Evolutionary conservation across 2,113 vertebrate genomes (phyloP).

Genomic region (Megaceryle torquata): DNA sequence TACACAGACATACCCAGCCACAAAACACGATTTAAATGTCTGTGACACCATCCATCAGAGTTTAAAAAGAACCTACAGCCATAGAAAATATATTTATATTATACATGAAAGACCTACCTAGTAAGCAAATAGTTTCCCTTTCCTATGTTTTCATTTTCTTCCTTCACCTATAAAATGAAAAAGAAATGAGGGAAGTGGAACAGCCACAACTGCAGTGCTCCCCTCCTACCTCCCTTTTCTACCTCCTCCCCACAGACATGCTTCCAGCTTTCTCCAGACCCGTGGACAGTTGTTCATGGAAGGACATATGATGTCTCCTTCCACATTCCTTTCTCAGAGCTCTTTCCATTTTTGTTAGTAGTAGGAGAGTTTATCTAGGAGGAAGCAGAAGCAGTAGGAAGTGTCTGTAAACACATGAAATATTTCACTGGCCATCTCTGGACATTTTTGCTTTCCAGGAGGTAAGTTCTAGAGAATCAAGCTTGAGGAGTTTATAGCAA

Average conservation of each 20-base stretch:
- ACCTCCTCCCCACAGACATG: neutral
- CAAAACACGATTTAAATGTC: neutral
- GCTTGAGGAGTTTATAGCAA: neutral
- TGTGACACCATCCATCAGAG: neutral
- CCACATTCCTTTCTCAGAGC: neutral
- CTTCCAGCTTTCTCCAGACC: neutral
- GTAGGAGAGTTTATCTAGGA: neutral
- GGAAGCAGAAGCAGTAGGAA: neutral
- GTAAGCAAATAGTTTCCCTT: neutral
- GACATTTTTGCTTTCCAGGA: neutral
- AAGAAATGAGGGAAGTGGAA: neutral
- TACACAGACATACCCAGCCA: neutral
- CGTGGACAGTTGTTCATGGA: neutral
- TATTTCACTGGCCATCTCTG: neutral
- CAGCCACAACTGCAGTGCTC: neutral
- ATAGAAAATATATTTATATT: neutral
- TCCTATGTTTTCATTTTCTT: neutral
- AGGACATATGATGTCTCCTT: neutral
- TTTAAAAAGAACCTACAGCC: neutral
- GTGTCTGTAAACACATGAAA: neutral
- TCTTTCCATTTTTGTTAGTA: neutral
- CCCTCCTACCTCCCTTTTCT: neutral
- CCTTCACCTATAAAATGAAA: neutral
- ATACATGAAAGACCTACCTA: neutral
- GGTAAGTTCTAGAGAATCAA: neutral